Percentiles rank a stretch among this genome's conserved stretches.
These are phyloP conservation scores for Sebastes minor DNA, from an alignment of 2,797 vertebrate species.

Conservation along the genomic window DNA sequence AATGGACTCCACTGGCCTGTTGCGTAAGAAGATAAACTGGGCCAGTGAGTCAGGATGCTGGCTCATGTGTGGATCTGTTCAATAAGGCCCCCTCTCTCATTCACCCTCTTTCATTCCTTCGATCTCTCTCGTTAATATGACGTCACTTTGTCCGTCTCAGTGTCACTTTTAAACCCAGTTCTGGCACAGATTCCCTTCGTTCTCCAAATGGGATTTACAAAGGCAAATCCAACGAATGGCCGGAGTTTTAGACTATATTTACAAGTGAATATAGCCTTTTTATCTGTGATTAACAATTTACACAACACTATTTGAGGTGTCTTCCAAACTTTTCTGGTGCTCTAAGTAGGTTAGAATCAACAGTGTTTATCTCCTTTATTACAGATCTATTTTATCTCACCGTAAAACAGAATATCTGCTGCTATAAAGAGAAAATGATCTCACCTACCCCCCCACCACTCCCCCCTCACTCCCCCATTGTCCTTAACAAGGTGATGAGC, in stretches of 20 bases:
- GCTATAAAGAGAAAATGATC: conserved; percentile 14
- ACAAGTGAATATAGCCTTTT: conserved; percentile 1
- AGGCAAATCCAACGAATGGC: conserved; percentile 19
- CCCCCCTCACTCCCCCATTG: neutral
- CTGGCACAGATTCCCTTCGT: neutral
- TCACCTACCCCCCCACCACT: neutral
- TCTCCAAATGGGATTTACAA: conserved; percentile 42
- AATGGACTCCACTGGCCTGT: conserved; percentile 59
- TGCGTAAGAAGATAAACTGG: conserved; percentile 66
- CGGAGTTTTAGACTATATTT: conserved; percentile 4
- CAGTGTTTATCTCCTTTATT: neutral
- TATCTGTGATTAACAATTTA: conserved; percentile 1
- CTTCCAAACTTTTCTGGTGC: neutral
- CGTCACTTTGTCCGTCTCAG: conserved; percentile 26
- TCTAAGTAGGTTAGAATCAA: neutral
- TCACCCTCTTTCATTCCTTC: conserved; percentile 34
- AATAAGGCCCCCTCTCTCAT: conserved; percentile 23
- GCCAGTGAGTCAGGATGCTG: conserved; percentile 61
- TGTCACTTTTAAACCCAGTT: conserved; percentile 15
- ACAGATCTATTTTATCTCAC: neutral
- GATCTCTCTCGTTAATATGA: conserved; percentile 22
- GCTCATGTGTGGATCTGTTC: conserved; percentile 55
- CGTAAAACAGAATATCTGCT: neutral
- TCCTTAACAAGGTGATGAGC: conserved; percentile 16
- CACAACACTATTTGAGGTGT: neutral